These are phyloP conservation scores for Amblyteles armatorius DNA, from an alignment of 2,888 invertebrate genomes.

Conservation along the genomic window DNA sequence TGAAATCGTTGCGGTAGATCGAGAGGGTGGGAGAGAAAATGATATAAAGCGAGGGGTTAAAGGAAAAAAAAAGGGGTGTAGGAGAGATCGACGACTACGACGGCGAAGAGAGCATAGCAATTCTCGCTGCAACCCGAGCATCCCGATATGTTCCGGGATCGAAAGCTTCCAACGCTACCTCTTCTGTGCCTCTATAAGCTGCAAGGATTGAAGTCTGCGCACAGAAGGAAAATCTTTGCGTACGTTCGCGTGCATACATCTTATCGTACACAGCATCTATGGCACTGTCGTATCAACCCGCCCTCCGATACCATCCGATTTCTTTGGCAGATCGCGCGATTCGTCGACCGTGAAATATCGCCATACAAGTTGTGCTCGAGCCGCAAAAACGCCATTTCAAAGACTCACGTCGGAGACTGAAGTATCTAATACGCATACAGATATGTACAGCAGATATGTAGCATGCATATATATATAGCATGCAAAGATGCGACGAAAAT, in stretches of 20 bases:
- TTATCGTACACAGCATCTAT: conserved; percentile 29
- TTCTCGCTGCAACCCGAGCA: conserved; percentile 35
- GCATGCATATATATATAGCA: too few species aligned
- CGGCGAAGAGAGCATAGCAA: conserved; percentile 35
- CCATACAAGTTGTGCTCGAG: neutral
- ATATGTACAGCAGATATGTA: neutral
- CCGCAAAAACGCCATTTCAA: neutral
- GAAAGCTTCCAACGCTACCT: conserved; percentile 7
- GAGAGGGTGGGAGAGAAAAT: neutral
- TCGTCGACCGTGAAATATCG: conserved; percentile 41
- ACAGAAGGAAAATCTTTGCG: conserved; percentile 73
- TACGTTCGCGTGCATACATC: conserved; percentile 77
- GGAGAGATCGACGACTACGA: conserved; percentile 28
- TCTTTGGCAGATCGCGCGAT: conserved; percentile 24
- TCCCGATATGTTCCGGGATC: conserved; percentile 53
- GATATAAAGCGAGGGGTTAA: neutral
- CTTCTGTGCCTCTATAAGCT: conserved; percentile 24
- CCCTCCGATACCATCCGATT: conserved; percentile 22
- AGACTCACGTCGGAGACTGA: neutral
- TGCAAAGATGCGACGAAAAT: neutral
- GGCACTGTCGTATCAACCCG: neutral
- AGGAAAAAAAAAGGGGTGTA: neutral
- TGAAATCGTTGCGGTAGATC: neutral
- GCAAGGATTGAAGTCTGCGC: conserved; percentile 36
- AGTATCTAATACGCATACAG: neutral